phyloP scores from a whole-genome alignment of 2,888 invertebrate species.

The Cantharis rufa region DNA sequence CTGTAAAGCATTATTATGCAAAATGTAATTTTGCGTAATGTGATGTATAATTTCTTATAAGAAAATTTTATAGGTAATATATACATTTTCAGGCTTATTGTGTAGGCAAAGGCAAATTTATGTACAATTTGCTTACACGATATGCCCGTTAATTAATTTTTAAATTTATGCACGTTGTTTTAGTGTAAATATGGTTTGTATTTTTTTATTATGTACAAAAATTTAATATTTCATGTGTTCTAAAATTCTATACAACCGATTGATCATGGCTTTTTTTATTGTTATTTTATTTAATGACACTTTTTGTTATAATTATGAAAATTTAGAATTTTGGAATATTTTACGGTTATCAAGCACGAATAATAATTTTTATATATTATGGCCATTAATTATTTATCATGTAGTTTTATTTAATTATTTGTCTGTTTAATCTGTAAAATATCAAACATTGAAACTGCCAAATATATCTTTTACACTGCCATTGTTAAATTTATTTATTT shows the following conservation, averaged over 20 bases:
- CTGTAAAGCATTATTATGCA: background rate
- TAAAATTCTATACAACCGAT: background rate
- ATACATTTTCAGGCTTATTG: background rate
- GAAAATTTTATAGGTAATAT: conserved; percentile 1
- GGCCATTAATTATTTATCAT: conserved; percentile 1
- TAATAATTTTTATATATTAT: conserved; percentile 8
- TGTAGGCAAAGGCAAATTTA: background rate
- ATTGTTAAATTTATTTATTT: conserved; percentile 10
- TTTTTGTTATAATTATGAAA: background rate
- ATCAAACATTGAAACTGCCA: conserved; percentile 19
- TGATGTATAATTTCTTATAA: background rate
- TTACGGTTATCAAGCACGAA: conserved; percentile 5
- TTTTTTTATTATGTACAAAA: background rate
- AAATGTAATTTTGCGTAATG: background rate
- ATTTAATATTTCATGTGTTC: background rate
- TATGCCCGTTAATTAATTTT: background rate
- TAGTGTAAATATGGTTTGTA: background rate
- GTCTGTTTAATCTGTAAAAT: conserved; percentile 6
- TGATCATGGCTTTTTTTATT: background rate
- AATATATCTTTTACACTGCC: conserved; percentile 24
- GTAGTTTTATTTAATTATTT: conserved; percentile 6
- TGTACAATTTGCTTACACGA: background rate
- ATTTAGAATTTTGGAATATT: background rate
- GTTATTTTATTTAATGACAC: background rate
- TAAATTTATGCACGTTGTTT: background rate